Conservation (phyloP, 2,113 vertebrate species). For the Todiramphus chloris region DNA sequence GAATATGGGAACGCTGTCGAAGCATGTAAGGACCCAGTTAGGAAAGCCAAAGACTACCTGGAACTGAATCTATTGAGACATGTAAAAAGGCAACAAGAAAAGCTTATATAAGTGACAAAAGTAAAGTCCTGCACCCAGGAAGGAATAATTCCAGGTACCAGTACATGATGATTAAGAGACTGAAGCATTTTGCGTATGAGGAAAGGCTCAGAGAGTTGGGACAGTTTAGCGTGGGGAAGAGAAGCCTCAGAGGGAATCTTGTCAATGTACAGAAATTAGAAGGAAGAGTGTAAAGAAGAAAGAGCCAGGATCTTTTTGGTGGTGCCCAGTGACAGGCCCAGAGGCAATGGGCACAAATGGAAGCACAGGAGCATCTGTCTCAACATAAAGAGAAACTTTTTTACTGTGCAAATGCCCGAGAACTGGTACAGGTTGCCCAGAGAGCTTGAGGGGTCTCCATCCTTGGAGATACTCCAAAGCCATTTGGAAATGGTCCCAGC, state of each 20-base stretch:
- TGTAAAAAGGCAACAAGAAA: neutral
- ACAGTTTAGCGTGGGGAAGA: neutral
- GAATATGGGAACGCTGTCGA: neutral
- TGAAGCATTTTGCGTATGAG: neutral
- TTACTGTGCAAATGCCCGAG: neutral
- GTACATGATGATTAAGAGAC: neutral
- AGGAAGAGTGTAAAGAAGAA: neutral
- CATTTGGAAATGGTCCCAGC: fast-evolving
- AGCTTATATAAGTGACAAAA: neutral
- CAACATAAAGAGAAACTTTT: neutral
- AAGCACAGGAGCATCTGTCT: neutral
- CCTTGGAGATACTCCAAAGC: neutral
- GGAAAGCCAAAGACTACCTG: neutral
- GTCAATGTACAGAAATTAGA: neutral
- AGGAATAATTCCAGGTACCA: neutral
- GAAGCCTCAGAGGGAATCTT: neutral
- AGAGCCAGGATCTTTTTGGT: neutral
- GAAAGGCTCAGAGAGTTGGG: neutral
- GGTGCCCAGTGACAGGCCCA: neutral
- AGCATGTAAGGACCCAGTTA: neutral
- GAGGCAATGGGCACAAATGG: neutral
- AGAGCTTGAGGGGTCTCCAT: neutral
- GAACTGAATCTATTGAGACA: neutral
- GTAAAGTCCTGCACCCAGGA: neutral
- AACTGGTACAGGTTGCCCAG: neutral